Evolutionary conservation across 2,888 invertebrate species (phyloP).

Genomic region (Gandaritis pyraliata): DNA sequence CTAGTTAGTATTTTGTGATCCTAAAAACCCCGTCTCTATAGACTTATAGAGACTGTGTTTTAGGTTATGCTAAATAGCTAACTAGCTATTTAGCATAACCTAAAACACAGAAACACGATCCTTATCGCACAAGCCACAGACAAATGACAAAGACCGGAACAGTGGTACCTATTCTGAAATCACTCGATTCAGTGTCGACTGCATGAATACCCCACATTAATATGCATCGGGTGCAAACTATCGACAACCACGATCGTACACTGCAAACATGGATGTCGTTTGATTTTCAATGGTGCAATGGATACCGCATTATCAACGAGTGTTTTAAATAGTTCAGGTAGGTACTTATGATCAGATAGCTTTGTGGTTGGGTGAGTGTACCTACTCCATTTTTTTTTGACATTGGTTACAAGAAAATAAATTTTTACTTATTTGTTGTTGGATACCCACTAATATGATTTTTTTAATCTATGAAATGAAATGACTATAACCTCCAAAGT

Average conservation of each 20-base stretch:
- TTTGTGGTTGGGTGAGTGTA: too few relatives aligned
- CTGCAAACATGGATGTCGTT: slow-evolving; percentile 50
- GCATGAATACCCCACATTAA: slow-evolving; percentile 56
- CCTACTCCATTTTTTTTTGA: too few relatives aligned
- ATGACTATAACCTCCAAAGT: too few relatives aligned
- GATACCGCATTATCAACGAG: slow-evolving; percentile 1
- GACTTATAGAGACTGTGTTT: too few relatives aligned
- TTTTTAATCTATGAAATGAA: too few relatives aligned
- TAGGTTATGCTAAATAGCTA: too few relatives aligned
- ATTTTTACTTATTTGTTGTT: too few relatives aligned
- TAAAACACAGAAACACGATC: slow-evolving; percentile 12
- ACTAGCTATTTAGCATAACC: slow-evolving; percentile 1
- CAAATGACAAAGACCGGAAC: slow-evolving; percentile 37
- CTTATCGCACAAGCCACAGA: slow-evolving; percentile 11
- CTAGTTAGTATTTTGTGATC: too few relatives aligned
- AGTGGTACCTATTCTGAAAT: slow-evolving; percentile 36
- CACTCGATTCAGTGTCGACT: slow-evolving; percentile 44
- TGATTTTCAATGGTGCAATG: slow-evolving; percentile 42
- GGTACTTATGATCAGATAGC: too few relatives aligned
- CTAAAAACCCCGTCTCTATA: not conserved
- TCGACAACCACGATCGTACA: slow-evolving; percentile 52
- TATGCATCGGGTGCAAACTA: slow-evolving; percentile 69
- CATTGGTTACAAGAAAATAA: too few relatives aligned
- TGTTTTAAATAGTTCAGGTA: not conserved
- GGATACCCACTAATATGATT: too few relatives aligned